A percentile compares a stretch with the other conserved stretches of the same genome.
Evolutionary conservation across 92 coral and sea anemone species (phyloP).

Genomic region (Virgularia gustaviana): DNA sequence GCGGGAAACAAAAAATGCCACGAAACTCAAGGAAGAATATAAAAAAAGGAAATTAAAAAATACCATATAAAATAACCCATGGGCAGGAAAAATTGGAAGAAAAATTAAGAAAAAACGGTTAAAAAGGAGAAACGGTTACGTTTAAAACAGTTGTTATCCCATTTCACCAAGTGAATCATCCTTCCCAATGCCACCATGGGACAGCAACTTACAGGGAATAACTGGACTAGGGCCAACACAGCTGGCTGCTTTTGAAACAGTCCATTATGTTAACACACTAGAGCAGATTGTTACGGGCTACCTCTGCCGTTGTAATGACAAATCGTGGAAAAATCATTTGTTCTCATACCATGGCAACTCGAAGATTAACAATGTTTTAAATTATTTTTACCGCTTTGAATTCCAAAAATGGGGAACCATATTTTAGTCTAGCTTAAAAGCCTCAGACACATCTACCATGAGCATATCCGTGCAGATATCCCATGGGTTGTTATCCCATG

Average conservation of each 20-base stretch:
- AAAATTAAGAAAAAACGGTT: too few species aligned
- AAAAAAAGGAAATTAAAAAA: too few species aligned
- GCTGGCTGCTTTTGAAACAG: slow-evolving; percentile 2
- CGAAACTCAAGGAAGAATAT: too few species aligned
- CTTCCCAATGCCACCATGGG: slow-evolving; percentile 5
- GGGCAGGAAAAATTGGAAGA: too few species aligned
- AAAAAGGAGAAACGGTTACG: too few species aligned
- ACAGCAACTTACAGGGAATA: neutral
- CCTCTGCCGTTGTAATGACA: slow-evolving; percentile 20
- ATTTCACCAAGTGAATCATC: neutral
- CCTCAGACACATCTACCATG: neutral
- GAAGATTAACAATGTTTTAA: neutral
- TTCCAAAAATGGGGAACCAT: slow-evolving; percentile 46
- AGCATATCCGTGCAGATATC: slow-evolving; percentile 30
- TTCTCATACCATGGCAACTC: neutral
- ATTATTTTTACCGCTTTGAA: slow-evolving; percentile 47
- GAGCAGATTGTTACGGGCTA: slow-evolving; percentile 30
- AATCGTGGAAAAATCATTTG: slow-evolving; percentile 30
- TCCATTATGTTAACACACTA: slow-evolving; percentile 5
- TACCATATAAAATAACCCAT: too few species aligned
- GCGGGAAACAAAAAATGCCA: too few species aligned
- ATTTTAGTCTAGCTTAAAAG: slow-evolving; percentile 40
- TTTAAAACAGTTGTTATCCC: too few species aligned
- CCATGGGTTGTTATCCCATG: slow-evolving; percentile 24
- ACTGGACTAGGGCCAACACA: neutral